Base-by-base conservation (phyloP, 2,113 vertebrate genomes). In the Ranitomeya imitator region DNA sequence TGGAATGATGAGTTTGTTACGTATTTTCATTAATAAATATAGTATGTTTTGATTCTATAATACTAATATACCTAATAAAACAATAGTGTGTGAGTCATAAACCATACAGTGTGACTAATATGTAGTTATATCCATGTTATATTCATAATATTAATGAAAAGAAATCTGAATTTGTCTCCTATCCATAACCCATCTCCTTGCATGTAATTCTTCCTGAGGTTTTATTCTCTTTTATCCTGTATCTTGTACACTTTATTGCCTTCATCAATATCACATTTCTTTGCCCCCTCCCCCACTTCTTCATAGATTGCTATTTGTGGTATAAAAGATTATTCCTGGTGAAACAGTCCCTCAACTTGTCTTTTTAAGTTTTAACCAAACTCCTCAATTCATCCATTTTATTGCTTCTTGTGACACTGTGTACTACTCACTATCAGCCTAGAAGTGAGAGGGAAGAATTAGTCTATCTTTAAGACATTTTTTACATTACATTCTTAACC, bases 311-410 rank as follows among this genome's bases (percentile, higher is more conserved):
- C 74, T 61, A 13, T 52, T 54, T 67, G 45, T 23, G 69, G 83
- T 54, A 19, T 73, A 81, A 81, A 87, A 60, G 31, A 87, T 87
- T 87, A 23, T 12, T 73, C 51, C 65, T 5, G 21, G 54, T n/a
- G 78, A 81, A 65, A 87, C 67, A 81, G 69, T 81, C 87, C 83
- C 76, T 89, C 76, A 37, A 89, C 78, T 85, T 89, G 55, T 78
- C 57, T 52, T 78, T 89, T 85, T 89, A 84, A 77, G 81, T 85
- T 78, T 59, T 78, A 54, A 61, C 69, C 74, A 67, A 85, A 79
- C 74, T 85, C 83, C 80, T 78, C 83, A 79, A 89, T 89, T 83
- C 87, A 89, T 85, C 81, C 80, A 67, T 85, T 89, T 89, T 85
- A 85, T 89, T 76, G 71, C 87, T 89, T 37, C 65, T 26, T 11